Base-by-base conservation (phyloP, 2,113 vertebrate species). In the Cromileptes altivelis region DNA sequence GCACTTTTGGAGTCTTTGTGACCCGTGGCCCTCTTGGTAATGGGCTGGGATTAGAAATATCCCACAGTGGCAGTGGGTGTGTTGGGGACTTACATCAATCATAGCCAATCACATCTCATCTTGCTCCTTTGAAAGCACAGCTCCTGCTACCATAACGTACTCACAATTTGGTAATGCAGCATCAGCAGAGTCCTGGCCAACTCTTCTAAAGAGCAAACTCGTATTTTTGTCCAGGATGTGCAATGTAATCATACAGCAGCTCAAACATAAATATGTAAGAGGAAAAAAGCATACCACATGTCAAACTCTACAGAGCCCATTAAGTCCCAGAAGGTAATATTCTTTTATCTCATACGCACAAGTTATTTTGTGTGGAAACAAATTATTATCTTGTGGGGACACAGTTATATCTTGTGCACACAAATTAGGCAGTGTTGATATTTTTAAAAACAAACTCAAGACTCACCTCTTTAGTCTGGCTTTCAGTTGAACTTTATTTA, bases 1-100 rank as follows among this genome's bases (percentile, higher is more conserved):
- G 21, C 50, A 25, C 67, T 68, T 79, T 60, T 55, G 55, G 57
- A 68, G 11, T 70, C 33, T 70, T 47, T 49, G 64, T 70, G 56
- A 87, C 56, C 77, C 52, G 27, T 72, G 55, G 70, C 27, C 53
- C 49, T 65, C 52, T 67, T 64, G 58, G 27, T 87, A 74, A 78
- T 71, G 49, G 47, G 64, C 45, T 71, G 80, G 23, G 65, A 75
- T 60, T 69, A 70, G 49, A 62, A 49, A 33, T 62, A n/a, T 53
- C 49, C 14, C 37, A 40, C 33, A 65, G 63, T 15, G 47, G 25
- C 58, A 49, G 45, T 74, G 53, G 50, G 11, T 67, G 62, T 56
- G 23, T 53, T 47, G 6, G 74, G 3, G 3, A 60, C 64, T 71
- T 17, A 30, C 40, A 80, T 70, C 60, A 27, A 71, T 83, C 71